phyloP scores from a whole-genome alignment of 2,113 vertebrate genomes.

The Chamaetylas fuelleborni region DNA sequence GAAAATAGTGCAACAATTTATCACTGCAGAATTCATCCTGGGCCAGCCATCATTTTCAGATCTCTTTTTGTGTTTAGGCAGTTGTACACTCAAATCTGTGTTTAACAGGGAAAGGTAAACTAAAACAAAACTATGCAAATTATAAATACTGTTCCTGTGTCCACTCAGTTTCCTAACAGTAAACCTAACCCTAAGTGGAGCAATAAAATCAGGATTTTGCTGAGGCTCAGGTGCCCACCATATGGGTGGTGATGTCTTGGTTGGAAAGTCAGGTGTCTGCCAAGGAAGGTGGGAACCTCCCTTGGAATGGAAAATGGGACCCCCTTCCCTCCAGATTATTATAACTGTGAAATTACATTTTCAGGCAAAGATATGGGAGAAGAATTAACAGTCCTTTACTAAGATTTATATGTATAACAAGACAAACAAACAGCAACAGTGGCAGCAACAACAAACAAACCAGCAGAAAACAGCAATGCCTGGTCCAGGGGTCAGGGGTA shows the following conservation, averaged over 20 bases:
- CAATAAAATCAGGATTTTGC: not conserved
- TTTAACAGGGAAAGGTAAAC: not conserved
- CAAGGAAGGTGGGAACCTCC: accelerated
- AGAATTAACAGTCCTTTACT: not conserved
- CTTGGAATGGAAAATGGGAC: not conserved
- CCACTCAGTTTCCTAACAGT: not conserved
- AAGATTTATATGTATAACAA: not conserved
- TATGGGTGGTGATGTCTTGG: not conserved
- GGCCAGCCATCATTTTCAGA: not conserved
- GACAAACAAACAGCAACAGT: too few relatives aligned
- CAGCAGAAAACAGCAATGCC: not conserved
- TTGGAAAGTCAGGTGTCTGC: not conserved
- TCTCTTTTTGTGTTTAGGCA: not conserved
- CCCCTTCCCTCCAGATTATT: not conserved
- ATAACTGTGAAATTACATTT: not conserved
- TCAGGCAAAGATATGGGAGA: not conserved
- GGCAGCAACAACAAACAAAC: not conserved
- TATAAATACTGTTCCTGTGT: not conserved
- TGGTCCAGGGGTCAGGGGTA: not conserved
- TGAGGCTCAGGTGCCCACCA: not conserved
- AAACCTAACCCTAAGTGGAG: not conserved
- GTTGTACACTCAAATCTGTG: not conserved
- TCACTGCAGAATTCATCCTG: not conserved
- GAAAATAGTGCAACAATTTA: not conserved
- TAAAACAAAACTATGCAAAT: not conserved